Base-by-base conservation (phyloP, 2,113 vertebrate species). In the Colistium nudipinnis region DNA sequence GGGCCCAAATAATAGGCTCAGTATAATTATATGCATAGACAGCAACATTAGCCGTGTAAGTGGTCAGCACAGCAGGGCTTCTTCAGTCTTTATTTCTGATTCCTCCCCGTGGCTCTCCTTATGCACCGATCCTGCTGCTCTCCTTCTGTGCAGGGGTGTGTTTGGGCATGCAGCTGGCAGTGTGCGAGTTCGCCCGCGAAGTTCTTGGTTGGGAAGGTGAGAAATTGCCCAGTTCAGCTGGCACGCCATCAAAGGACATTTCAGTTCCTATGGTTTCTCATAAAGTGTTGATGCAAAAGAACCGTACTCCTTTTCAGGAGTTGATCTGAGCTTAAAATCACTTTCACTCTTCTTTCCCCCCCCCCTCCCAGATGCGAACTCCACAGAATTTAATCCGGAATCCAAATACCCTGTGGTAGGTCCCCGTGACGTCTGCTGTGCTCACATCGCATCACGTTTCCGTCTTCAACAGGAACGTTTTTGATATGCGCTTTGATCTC, bases 101-200 rank as follows among this genome's bases (percentile, higher is more conserved):
- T 69, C 11, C 45, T 66, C 56, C 44, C 41, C 53, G 61, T 44
- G 27, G 33, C n/a, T 6, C 8, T 61, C 7, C 43, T 77, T 70
- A 66, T 71, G 27, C 44, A 70, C 31, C 14, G 74, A 77, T 75
- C 47, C 28, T 44, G 48, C 70, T 78, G 63, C 13, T 65, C 65
- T 61, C 82, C 61, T 69, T 71, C 56, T 86, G 2, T 62, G 2
- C 90, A 99, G 97, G 98, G 4, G 93, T 99, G 4, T 99, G 97
- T 87, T 61, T 98, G 81, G 98, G 97, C 80, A 99, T 99, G 98
- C 98, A 98, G 93, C 68, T 99, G 61, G 97, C 96, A 0, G 96
- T 99, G 62, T 96, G 98, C 48, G 97, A 99, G 69, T 98, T 96
- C 54, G 95, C 96, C 39, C 94, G 96, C 79, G 94, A 91, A 17